These are phyloP conservation scores for Syngnathus scovelli DNA, from an alignment of 2,113 vertebrate genomes.

Conservation along the genomic window DNA sequence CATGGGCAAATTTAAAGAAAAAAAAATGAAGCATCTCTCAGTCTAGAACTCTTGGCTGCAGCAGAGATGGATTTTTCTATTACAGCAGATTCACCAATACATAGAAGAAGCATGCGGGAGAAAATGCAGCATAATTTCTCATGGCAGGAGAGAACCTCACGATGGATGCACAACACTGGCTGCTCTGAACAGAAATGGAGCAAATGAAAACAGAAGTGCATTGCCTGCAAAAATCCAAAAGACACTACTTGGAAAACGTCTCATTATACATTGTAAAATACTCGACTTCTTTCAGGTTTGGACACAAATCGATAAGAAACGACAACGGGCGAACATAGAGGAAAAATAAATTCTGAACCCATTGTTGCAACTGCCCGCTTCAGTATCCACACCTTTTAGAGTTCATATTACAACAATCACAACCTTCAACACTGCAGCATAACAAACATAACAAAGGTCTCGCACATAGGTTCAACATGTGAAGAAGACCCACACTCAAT, in stretches of 20 bases:
- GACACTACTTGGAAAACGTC: constrained; percentile 23
- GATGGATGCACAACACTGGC: constrained; percentile 32
- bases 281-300: background rate
- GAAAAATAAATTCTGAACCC: background rate
- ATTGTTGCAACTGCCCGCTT: constrained; percentile 1
- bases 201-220: constrained; percentile 50
- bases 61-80: constrained; percentile 17
- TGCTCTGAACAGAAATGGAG: constrained; percentile 40
- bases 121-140: constrained; percentile 35
- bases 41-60: constrained; percentile 3
- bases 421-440: no score
- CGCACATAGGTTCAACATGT: background rate
- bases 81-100: constrained; percentile 28
- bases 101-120: constrained; percentile 18
- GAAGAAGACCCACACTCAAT: constrained; percentile 16
- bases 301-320: constrained; percentile 8
- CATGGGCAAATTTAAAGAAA: no score
- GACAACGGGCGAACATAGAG: constrained; percentile 15
- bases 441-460: constrained; percentile 12
- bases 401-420: constrained; percentile 17
- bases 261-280: constrained; percentile 19
- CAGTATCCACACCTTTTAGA: background rate
- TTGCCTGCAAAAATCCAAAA: constrained; percentile 44
- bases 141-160: constrained; percentile 40
- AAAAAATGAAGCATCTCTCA: constrained; percentile 11